phyloP scores from a whole-genome alignment of 2,888 invertebrate species.

The Lithophane ornitopus region DNA sequence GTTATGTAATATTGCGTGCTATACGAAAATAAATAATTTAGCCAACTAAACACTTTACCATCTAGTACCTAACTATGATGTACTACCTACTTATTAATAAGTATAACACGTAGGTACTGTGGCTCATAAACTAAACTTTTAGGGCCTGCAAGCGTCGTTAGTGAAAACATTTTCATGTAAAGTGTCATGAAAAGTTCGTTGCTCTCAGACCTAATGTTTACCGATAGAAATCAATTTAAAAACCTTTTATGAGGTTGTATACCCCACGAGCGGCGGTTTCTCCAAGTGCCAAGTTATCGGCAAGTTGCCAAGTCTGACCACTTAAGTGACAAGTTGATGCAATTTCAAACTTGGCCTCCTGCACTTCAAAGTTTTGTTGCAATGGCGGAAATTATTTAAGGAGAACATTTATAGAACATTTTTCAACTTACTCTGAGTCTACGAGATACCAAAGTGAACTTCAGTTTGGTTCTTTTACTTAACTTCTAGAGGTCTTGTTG shows the following conservation, averaged over 20 bases:
- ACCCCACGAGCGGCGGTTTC: constrained; percentile 60
- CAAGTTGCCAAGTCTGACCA: constrained; percentile 78
- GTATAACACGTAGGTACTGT: background rate
- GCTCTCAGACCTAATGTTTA: constrained; percentile 44
- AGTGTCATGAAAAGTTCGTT: constrained; percentile 35
- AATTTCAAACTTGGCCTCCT: constrained; percentile 71
- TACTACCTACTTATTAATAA: background rate
- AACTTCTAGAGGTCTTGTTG: background rate
- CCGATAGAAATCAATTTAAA: constrained; percentile 56
- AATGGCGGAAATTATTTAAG: constrained; percentile 70
- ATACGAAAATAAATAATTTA: background rate
- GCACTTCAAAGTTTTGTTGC: constrained; percentile 69
- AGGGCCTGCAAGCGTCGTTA: background rate
- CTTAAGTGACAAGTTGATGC: constrained; percentile 77
- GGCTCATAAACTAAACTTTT: background rate
- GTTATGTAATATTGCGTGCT: background rate
- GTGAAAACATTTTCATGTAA: constrained; percentile 6
- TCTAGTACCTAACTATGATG: background rate
- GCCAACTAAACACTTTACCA: background rate
- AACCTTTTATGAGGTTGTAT: constrained; percentile 58
- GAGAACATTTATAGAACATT: constrained; percentile 55
- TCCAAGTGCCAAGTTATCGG: constrained; percentile 69
- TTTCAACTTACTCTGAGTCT: constrained; percentile 32
- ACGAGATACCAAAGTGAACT: constrained; percentile 13
- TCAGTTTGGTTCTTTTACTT: constrained; percentile 1